phyloP scores from a whole-genome alignment of 2,888 invertebrate genomes.

The Linyphia triangularis region DNA sequence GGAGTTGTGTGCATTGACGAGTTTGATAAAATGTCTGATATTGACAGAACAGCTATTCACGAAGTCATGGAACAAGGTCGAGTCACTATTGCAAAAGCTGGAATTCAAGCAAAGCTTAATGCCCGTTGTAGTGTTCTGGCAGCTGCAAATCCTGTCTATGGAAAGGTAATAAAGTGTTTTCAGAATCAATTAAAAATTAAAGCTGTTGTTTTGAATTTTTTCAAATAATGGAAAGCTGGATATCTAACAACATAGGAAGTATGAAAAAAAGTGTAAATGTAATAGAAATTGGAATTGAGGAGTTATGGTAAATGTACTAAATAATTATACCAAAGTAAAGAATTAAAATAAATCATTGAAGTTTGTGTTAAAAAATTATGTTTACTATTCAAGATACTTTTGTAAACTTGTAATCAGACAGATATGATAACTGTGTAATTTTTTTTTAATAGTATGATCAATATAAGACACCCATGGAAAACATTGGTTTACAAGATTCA shows the following conservation, averaged over 20 bases:
- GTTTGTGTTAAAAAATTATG: too few relatives aligned
- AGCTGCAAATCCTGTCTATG: slow-evolving; percentile 99
- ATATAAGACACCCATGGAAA: slow-evolving; percentile 99
- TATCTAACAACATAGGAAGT: too few relatives aligned
- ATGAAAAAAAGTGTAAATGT: too few relatives aligned
- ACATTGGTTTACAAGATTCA: slow-evolving; percentile 98
- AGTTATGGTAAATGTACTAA: too few relatives aligned
- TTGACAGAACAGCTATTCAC: slow-evolving; percentile 99
- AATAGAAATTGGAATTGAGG: too few relatives aligned
- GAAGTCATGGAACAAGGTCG: slow-evolving; percentile 99
- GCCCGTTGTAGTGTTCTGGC: slow-evolving; percentile 98
- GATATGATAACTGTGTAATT: slow-evolving; percentile 13
- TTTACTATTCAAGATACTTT: too few relatives aligned
- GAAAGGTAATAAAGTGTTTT: slow-evolving; percentile 84
- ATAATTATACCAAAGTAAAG: too few relatives aligned
- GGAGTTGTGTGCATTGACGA: slow-evolving; percentile 98
- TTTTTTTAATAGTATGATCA: slow-evolving; percentile 91
- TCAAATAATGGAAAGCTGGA: too few relatives aligned
- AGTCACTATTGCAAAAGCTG: slow-evolving; percentile 98
- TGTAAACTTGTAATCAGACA: too few relatives aligned
- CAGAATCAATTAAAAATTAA: too few relatives aligned
- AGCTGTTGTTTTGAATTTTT: too few relatives aligned
- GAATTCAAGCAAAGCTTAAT: slow-evolving; percentile 97
- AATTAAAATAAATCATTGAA: too few relatives aligned
- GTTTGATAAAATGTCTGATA: slow-evolving; percentile 99